phyloP scores from a whole-genome alignment of 2,888 invertebrate genomes.

The Drosophila quasianomalipes region DNA sequence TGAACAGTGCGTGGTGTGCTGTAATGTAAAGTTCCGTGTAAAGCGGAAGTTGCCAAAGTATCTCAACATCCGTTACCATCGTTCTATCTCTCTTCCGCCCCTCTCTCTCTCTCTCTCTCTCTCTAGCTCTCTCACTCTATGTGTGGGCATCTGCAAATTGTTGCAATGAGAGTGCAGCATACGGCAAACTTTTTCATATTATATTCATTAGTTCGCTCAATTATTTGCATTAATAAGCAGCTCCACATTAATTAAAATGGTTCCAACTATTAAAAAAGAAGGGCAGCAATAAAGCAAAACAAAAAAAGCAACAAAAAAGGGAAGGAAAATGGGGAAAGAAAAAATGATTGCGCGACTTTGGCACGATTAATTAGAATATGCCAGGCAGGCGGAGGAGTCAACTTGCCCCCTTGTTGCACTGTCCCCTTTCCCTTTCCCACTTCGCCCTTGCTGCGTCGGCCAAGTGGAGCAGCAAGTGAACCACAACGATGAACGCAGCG shows the following conservation, averaged over 20 bases:
- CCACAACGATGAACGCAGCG: slow-evolving; percentile 57
- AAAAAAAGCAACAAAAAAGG: not conserved
- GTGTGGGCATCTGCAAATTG: slow-evolving; percentile 59
- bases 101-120: slow-evolving; percentile 2
- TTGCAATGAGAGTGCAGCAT: slow-evolving; percentile 34
- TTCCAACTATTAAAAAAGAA: slow-evolving; percentile 27
- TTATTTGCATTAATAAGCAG: slow-evolving; percentile 49
- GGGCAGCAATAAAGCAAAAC: not conserved
- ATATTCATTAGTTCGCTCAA: slow-evolving; percentile 23
- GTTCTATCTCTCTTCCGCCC: not conserved
- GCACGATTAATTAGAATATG: slow-evolving; percentile 68
- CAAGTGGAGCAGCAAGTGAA: slow-evolving; percentile 67
- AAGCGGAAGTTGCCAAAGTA: slow-evolving; percentile 67
- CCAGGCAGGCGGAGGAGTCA: slow-evolving; percentile 4
- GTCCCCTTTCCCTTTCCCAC: not conserved
- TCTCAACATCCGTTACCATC: slow-evolving; percentile 61
- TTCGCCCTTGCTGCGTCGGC: not conserved
- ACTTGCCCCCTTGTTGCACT: not conserved
- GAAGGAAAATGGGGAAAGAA: not conserved
- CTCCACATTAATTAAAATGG: slow-evolving; percentile 63
- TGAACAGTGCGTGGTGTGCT: slow-evolving; percentile 59
- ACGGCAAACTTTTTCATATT: slow-evolving; percentile 7
- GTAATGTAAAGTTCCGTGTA: slow-evolving; percentile 53
- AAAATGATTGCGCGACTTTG: slow-evolving; percentile 53
- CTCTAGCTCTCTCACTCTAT: not conserved